phyloP scores from a whole-genome alignment of 2,888 invertebrate species.

The Leistus spinibarbis region DNA sequence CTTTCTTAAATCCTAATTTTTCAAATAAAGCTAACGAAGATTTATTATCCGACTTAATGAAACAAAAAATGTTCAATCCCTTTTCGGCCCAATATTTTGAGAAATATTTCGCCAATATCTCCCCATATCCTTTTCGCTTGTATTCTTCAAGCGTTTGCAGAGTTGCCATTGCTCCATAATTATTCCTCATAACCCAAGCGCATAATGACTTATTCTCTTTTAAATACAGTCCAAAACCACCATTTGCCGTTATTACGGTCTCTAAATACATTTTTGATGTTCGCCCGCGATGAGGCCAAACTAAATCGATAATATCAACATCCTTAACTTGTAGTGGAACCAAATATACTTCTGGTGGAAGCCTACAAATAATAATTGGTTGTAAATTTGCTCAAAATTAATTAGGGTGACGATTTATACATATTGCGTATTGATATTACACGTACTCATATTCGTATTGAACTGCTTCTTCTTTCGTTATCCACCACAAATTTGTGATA shows the following conservation, averaged over 20 bases:
- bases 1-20: slow-evolving; percentile 47
- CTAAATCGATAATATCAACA: slow-evolving; percentile 48
- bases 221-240: slow-evolving; percentile 53
- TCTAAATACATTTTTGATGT: slow-evolving; percentile 49
- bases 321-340: slow-evolving; percentile 47
- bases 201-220: slow-evolving; percentile 51
- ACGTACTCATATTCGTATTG: slow-evolving; percentile 41
- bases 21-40: slow-evolving; percentile 51
- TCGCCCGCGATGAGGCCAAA: slow-evolving; percentile 52
- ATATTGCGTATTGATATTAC: too few species aligned
- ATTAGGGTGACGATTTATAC: too few species aligned
- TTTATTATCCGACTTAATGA: slow-evolving; percentile 50
- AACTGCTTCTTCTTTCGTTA: slow-evolving; percentile 42
- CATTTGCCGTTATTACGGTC: slow-evolving; percentile 50
- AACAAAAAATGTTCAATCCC: slow-evolving; percentile 49
- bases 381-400: too few species aligned
- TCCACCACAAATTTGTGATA: slow-evolving; percentile 41
- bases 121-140: slow-evolving; percentile 53
- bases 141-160: slow-evolving; percentile 53
- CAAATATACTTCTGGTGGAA: slow-evolving; percentile 52
- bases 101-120: slow-evolving; percentile 50
- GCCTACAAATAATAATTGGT: too few species aligned
- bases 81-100: slow-evolving; percentile 51
- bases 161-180: slow-evolving; percentile 51
- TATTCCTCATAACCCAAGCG: slow-evolving; percentile 53